Base-by-base conservation (phyloP, 2,888 invertebrate species). In the Pyrochroa serraticornis region DNA sequence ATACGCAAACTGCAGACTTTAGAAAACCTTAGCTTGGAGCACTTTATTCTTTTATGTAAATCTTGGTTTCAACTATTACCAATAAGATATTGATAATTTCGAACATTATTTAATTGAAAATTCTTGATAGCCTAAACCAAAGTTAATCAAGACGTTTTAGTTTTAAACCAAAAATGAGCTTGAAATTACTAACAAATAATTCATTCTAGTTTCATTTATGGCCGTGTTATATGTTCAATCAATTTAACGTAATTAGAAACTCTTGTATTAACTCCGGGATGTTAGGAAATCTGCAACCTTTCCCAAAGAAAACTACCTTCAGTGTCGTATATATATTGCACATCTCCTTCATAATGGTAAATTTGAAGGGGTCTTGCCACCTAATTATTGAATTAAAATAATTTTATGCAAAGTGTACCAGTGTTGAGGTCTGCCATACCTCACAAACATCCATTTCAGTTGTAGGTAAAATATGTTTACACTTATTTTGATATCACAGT, bases 311-410 rank as follows among this genome's bases (percentile, higher is more conserved):
- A 7, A 82, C 83, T 65, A 1, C 83, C 84, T 12, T 84, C 70
- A 0, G 83, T 67, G 42, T 76, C 77, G 63, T 81, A 80, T 73
- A 82, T 75, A 56, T 86, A 87, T 38, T 77, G 39, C 9, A 46
- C 22, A 22, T 22, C 22, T 32, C 14, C 22, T 9, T 14, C 10
- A 9, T 51, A 73, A 73, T 22, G 22, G 5, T 22, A 22, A 8
- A 82, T 67, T 43, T 77, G 77, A 9, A 88, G 75, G 1, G 87
- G 87, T 7, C 87, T 86, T n/a, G 87, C 87, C 35, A 85, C 86
- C 75, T 87, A 87, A 34, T 87, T 6, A 9, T 33, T n/a, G 36
- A 52, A 34, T 35, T 10, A 3, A 3, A 3, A 38, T 3, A 3
- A 22, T 2, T 22, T 22, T 3, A 22, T 22, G 5, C 22, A 2